These are phyloP conservation scores for Hemiscyllium ocellatum DNA, from an alignment of 2,113 vertebrate species.

Conservation along the genomic window DNA sequence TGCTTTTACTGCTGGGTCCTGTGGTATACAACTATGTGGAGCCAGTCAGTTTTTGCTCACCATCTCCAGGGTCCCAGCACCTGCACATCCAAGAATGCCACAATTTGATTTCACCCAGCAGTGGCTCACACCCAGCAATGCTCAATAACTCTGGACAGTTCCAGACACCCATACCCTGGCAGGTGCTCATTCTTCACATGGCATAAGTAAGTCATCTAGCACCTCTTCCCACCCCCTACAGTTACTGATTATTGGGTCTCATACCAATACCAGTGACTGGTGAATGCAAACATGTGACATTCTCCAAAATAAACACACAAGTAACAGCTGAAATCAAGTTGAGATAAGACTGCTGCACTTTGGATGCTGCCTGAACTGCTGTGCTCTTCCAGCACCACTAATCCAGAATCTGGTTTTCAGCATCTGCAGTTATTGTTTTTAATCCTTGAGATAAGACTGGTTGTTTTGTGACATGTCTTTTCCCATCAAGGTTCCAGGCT, in stretches of 20 bases:
- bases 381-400: no score
- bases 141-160: neutral
- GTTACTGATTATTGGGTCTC: neutral
- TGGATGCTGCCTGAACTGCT: no score
- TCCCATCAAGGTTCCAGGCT: slow-evolving; percentile 55
- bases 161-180: neutral
- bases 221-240: neutral
- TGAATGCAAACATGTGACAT: neutral
- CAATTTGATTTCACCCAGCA: neutral
- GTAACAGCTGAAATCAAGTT: neutral
- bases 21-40: neutral
- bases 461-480: neutral
- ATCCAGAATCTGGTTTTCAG: no score
- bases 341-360: neutral
- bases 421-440: no score
- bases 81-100: neutral
- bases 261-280: neutral
- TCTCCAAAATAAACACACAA: neutral
- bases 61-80: neutral
- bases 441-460: neutral
- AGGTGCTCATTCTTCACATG: neutral
- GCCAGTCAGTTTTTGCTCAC: neutral
- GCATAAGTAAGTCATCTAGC: neutral
- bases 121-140: neutral
- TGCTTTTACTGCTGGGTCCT: neutral